Conservation (phyloP, 2,113 vertebrate genomes). For the Machaerirhynchus nigripectus region DNA sequence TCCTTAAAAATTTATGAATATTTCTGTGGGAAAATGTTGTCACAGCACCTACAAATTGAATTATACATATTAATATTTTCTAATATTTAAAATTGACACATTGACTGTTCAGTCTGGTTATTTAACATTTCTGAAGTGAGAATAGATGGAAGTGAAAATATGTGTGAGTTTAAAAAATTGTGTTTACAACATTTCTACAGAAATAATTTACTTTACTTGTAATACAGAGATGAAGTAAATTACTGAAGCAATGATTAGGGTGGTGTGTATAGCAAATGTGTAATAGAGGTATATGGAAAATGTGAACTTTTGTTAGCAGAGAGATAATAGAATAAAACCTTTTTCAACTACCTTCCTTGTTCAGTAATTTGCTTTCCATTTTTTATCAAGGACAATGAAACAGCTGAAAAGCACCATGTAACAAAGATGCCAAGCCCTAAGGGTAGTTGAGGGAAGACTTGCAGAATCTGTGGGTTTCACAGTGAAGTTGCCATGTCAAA, state of each 20-base stretch:
- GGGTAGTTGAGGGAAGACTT: neutral
- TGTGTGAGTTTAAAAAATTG: neutral
- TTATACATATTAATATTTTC: neutral
- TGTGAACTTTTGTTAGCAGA: neutral
- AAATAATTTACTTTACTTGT: neutral
- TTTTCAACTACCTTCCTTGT: neutral
- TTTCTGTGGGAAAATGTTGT: neutral
- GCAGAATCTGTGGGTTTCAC: neutral
- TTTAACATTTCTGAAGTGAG: neutral
- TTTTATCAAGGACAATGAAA: neutral
- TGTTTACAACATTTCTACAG: neutral
- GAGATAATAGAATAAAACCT: neutral
- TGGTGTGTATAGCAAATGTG: neutral
- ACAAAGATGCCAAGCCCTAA: neutral
- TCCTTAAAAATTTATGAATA: neutral
- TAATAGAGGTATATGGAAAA: neutral
- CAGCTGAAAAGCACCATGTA: neutral
- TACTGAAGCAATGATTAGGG: neutral
- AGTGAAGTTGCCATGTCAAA: neutral
- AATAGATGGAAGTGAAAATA: neutral
- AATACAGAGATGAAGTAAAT: neutral
- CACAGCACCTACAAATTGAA: neutral
- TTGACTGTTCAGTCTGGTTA: neutral
- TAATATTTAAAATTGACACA: neutral
- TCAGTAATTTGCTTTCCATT: neutral